Evolutionary conservation across 1,140 invertebrate species (phyloP).

Genomic region (Hetaerina americana): DNA sequence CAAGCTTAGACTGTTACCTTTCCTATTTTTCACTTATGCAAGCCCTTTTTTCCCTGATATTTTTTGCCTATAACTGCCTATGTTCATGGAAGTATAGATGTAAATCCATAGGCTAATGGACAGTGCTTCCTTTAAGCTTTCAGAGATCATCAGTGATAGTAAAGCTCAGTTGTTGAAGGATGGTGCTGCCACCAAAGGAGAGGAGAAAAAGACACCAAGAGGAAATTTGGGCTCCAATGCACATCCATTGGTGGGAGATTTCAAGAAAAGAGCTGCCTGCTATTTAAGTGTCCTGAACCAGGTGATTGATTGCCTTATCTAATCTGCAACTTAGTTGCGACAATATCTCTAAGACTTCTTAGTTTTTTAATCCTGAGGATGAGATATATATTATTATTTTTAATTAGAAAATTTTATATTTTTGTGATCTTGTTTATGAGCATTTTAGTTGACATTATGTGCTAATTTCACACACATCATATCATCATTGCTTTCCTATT

Average conservation of each 20-base stretch:
- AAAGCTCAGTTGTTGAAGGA: background rate
- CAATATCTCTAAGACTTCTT: no score
- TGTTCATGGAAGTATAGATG: background rate
- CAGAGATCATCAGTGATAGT: background rate
- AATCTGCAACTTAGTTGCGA: no score
- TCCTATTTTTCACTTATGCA: no score
- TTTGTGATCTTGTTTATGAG: no score
- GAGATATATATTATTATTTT: background rate
- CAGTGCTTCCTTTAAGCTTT: constrained; percentile 1
- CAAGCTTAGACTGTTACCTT: no score
- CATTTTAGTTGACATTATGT: no score
- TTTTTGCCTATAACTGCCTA: no score
- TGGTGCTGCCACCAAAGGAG: background rate
- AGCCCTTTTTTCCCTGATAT: no score
- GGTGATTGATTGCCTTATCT: constrained; percentile 8
- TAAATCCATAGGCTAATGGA: background rate
- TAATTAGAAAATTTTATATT: no score
- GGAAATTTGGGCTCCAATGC: background rate
- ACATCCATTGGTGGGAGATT: constrained; percentile 11
- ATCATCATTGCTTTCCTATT: no score
- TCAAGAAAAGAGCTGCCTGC: constrained; percentile 11
- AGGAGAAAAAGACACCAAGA: background rate
- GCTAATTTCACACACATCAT: no score
- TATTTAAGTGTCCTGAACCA: constrained; percentile 12
- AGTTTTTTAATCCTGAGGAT: background rate